Evolutionary conservation across 2,888 invertebrate species (phyloP), one percentile per base, ranked within the genome.

Genomic region (Fabriciana adippe): DNA sequence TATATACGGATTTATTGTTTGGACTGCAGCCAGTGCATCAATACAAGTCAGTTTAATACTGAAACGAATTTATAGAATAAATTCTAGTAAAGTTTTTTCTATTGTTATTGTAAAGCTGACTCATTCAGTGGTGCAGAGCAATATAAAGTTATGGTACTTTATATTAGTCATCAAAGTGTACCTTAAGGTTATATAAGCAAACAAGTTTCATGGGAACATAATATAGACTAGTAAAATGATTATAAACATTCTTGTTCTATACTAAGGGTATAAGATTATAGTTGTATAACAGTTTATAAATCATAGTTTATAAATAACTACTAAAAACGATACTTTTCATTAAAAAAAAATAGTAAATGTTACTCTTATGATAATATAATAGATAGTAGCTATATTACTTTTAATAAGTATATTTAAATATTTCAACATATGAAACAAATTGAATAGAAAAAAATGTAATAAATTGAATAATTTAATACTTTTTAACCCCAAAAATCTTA

Each of bases 91-190:
- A 56, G 41, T 64, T 67, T 67, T 8, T 64, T 68, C 62, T 74
- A 74, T 76, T 77, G 76, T 77, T 79, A 79, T 74, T 76, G 73
- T 71, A 73, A 71, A 56, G 55, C 67, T 80, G 77, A 80, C 68
- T 81, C 80, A 79, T 62, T 61, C 67, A 71, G 56, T 70, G 55
- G 61, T 67, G 56, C 64, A 64, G 72, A 70, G 68, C 69, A 68
- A 72, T 70, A 68, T 69, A 70, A 68, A 72, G 69, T 69, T 70
- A 65, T 69, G 69, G 70, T 73, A 48, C 65, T 26, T 64, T 18
- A 55, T 64, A 68, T 74, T 72, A 76, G 75, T 76, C 75, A 74
- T 71, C 67, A 54, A 41, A 69, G 57, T 62, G 59, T 69, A 68
- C 64, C 66, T 70, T 66, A 70, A 68, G 70, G 69, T 73, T 73